Percentiles rank a stretch among this genome's conserved stretches.
Conservation (phyloP, 2,888 invertebrate species). For the Mesochorus sp. region DNA sequence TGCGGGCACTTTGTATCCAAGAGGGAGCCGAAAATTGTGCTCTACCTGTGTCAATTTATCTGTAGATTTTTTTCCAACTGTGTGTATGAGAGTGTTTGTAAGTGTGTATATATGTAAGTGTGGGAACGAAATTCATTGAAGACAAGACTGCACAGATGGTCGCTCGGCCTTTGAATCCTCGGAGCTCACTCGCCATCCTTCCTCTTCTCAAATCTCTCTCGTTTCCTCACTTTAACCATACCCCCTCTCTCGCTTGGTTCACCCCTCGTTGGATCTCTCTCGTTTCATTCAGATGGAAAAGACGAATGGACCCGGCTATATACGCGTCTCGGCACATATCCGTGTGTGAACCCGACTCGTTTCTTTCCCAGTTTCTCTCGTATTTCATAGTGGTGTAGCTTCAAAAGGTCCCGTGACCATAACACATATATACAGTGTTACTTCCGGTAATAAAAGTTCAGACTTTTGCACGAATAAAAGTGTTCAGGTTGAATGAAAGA, state of each 20-base stretch:
- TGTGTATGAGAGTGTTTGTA: neutral
- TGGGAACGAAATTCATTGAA: neutral
- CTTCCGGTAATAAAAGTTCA: constrained; percentile 2
- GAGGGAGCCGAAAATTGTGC: too few relatives aligned
- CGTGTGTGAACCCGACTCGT: neutral
- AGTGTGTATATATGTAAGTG: neutral
- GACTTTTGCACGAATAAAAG: constrained; percentile 13
- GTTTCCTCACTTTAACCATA: constrained; percentile 10
- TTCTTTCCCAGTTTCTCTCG: constrained; percentile 9
- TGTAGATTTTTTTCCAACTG: neutral
- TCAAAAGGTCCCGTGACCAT: constrained; percentile 12
- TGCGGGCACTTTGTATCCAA: constrained; percentile 35
- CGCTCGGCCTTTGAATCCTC: constrained; percentile 11
- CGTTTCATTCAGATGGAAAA: constrained; percentile 25
- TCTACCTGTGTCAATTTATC: neutral
- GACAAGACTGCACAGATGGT: neutral
- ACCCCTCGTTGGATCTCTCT: neutral
- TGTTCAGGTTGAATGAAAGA: constrained; percentile 3
- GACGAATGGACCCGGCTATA: neutral
- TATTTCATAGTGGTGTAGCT: constrained; percentile 10
- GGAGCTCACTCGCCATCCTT: neutral
- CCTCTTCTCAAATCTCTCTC: neutral
- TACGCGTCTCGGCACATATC: neutral
- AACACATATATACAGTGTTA: neutral
- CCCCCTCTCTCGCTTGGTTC: neutral